Conservation (phyloP, 1,140 invertebrate genomes). For the Cotesia vestalis region DNA sequence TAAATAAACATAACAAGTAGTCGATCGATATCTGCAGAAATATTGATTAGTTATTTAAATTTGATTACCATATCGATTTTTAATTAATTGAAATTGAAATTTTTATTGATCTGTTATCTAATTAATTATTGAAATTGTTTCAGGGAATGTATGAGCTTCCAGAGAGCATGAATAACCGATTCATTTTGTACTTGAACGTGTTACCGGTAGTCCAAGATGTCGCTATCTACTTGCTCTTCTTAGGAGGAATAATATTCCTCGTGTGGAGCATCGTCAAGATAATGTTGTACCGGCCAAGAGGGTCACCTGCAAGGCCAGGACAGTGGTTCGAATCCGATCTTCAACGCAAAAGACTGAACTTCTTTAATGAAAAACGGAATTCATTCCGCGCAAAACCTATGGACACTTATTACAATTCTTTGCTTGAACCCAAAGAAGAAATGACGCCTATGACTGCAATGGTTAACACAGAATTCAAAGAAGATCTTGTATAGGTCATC, state of each 20-base stretch:
- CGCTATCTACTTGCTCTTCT: constrained; percentile 70
- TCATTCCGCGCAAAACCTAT: constrained; percentile 53
- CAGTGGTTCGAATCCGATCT: constrained; percentile 56
- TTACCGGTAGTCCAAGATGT: constrained; percentile 70
- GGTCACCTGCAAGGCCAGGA: constrained; percentile 19
- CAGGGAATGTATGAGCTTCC: constrained; percentile 78
- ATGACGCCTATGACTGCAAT: constrained; percentile 36
- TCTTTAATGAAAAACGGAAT: constrained; percentile 51
- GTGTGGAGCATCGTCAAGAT: constrained; percentile 62
- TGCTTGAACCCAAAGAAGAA: constrained; percentile 55
- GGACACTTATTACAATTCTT: constrained; percentile 62
- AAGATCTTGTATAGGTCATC: constrained; percentile 52
- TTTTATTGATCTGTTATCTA: not conserved
- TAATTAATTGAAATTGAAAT: too few relatives aligned
- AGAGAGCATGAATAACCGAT: constrained; percentile 69
- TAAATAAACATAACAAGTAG: not conserved
- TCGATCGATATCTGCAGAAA: too few relatives aligned
- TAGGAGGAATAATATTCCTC: constrained; percentile 67
- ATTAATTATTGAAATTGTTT: constrained; percentile 47
- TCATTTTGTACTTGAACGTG: constrained; percentile 77
- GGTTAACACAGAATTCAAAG: constrained; percentile 48
- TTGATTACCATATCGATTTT: too few relatives aligned
- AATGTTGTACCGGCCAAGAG: constrained; percentile 52
- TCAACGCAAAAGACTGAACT: constrained; percentile 50
- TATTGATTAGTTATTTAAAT: too few relatives aligned